Evolutionary conservation across 2,113 vertebrate genomes (phyloP).

Genomic region (Equus quagga): DNA sequence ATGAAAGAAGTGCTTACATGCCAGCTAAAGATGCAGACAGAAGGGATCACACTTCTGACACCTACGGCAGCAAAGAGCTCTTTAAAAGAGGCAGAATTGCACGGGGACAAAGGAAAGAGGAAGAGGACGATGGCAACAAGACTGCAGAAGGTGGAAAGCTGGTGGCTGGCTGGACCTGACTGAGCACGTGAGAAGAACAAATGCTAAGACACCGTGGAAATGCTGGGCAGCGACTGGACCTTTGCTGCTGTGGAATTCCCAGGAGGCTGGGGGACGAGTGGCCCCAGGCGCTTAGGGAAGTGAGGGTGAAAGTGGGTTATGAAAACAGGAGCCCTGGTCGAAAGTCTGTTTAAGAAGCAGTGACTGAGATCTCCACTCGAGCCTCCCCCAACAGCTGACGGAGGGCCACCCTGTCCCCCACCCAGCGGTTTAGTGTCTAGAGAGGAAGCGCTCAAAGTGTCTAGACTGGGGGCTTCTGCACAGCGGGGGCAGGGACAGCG

Average conservation of each 20-base stretch:
- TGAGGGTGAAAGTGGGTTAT: neutral
- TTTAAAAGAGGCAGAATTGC: neutral
- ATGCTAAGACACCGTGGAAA: fast-evolving
- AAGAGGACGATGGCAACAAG: neutral
- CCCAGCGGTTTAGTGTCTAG: neutral
- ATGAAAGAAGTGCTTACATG: neutral
- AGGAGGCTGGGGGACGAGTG: neutral
- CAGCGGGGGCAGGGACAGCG: neutral
- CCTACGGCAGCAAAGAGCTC: neutral
- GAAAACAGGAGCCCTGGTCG: neutral
- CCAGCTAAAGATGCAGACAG: neutral
- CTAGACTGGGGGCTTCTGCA: neutral
- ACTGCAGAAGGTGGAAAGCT: neutral
- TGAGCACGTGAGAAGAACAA: neutral
- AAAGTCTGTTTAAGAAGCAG: neutral
- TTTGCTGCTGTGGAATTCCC: fast-evolving
- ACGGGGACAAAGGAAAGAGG: neutral
- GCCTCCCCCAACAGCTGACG: neutral
- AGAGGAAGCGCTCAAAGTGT: neutral
- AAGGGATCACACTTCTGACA: neutral
- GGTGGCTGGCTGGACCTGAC: neutral
- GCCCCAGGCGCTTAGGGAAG: neutral
- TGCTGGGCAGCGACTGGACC: neutral
- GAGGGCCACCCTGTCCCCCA: too few species aligned
- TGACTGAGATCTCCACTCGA: fast-evolving